Evolutionary conservation across 2,888 invertebrate genomes (phyloP).

Genomic region (Folsomia candida): DNA sequence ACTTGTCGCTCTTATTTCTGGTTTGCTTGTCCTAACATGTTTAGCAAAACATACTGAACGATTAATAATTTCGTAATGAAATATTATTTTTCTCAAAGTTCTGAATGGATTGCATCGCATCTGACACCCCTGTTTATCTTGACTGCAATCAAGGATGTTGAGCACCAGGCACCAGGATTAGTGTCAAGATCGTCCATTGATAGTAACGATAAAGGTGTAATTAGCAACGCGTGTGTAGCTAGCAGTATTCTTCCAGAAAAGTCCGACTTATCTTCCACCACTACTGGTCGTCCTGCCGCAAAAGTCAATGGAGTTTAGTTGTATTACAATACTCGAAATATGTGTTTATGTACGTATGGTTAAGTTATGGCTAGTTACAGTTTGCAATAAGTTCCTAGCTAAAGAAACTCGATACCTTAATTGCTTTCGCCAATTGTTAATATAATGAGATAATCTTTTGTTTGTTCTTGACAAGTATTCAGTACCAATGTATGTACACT

Average conservation of each 20-base stretch:
- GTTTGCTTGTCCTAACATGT: neutral
- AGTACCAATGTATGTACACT: neutral
- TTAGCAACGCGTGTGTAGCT: neutral
- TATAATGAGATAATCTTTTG: no score
- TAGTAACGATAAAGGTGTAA: neutral
- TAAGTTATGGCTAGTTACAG: no score
- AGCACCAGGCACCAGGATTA: neutral
- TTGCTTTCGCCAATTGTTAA: no score
- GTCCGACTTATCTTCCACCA: neutral
- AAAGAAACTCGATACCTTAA: no score
- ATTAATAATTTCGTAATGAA: neutral
- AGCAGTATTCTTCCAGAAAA: neutral
- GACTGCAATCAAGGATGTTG: slow-evolving; percentile 36
- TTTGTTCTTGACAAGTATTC: neutral
- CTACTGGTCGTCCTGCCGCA: neutral
- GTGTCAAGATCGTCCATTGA: neutral
- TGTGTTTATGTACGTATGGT: no score
- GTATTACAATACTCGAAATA: neutral
- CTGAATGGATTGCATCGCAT: slow-evolving; percentile 47
- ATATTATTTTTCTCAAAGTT: slow-evolving; percentile 29
- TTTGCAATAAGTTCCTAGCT: no score
- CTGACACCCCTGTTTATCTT: slow-evolving; percentile 47
- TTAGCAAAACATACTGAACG: neutral
- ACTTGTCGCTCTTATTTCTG: no score
- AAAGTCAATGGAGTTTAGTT: neutral